Evolutionary conservation across 2,797 vertebrate species (phyloP).

Genomic region (Brachyalestes nurse): DNA sequence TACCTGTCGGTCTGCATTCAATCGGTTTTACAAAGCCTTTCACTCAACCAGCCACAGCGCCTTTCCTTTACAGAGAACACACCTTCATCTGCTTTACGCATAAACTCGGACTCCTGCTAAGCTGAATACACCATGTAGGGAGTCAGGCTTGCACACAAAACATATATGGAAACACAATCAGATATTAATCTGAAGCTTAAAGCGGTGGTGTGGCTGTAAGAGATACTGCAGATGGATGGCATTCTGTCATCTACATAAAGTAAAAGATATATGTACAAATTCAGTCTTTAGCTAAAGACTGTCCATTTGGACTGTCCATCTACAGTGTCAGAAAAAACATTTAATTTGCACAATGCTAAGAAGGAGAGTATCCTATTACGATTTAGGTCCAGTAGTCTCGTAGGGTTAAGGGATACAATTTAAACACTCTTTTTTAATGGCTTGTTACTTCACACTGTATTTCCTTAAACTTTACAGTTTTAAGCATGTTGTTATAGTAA

Average conservation of each 20-base stretch:
- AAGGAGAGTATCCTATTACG: too few relatives aligned
- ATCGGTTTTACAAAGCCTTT: conserved; percentile 35
- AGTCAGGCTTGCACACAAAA: not conserved
- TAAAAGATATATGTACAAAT: not conserved
- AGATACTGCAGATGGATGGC: not conserved
- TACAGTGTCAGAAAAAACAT: not conserved
- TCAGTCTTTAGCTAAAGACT: not conserved
- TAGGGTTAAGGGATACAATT: too few relatives aligned
- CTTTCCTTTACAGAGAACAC: conserved; percentile 5
- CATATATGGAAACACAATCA: not conserved
- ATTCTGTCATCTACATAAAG: not conserved
- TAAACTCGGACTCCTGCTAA: not conserved
- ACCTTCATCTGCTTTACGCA: not conserved
- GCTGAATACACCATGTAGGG: not conserved
- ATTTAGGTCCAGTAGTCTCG: too few relatives aligned
- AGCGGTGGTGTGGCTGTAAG: not conserved
- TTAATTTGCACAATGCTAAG: too few relatives aligned
- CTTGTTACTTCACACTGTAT: too few relatives aligned
- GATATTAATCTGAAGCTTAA: not conserved
- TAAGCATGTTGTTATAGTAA: too few relatives aligned
- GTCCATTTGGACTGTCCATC: not conserved
- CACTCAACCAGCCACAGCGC: conserved; percentile 42
- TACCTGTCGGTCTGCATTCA: conserved; percentile 43
- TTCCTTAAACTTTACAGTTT: too few relatives aligned
- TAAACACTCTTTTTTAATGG: too few relatives aligned